Conservation (phyloP, 2,797 vertebrate species). For the Cossypha polioptera region DNA sequence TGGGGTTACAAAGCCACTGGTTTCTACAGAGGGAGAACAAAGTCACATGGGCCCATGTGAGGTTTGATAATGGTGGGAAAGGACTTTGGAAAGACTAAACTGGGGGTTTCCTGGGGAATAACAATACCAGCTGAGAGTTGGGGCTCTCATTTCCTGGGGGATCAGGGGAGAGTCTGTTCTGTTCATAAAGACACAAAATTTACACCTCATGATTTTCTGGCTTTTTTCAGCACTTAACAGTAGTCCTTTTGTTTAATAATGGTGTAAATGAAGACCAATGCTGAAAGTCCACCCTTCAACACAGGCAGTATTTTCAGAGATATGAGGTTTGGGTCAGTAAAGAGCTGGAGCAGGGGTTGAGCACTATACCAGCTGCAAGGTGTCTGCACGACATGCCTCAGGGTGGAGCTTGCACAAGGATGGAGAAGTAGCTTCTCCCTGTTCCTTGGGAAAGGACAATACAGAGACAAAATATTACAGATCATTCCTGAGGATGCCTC, state of each 20-base stretch:
- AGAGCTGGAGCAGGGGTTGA: slow-evolving; percentile 42
- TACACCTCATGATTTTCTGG: not conserved
- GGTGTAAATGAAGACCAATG: slow-evolving; percentile 73
- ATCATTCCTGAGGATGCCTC: not conserved
- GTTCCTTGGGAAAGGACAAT: not conserved
- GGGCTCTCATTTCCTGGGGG: not conserved
- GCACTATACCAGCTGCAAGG: not conserved
- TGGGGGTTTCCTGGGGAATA: not conserved
- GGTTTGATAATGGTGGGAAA: not conserved
- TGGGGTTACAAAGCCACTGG: not conserved
- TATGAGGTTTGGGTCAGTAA: slow-evolving; percentile 74
- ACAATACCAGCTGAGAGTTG: not conserved
- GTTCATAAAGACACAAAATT: not conserved
- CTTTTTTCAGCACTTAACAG: slow-evolving; percentile 55
- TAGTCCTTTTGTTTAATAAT: slow-evolving; percentile 77
- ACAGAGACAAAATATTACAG: not conserved
- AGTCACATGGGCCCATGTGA: rapidly evolving
- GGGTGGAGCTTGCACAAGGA: not conserved
- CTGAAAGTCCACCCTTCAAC: slow-evolving; percentile 68
- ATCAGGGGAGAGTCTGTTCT: not conserved
- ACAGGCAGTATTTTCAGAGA: slow-evolving; percentile 79
- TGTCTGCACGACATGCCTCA: not conserved
- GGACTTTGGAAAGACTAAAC: not conserved
- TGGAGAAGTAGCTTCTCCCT: not conserved
- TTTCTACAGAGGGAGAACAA: not conserved